Conservation (phyloP, 2,797 vertebrate species). For the Urosaurus nigricauda region DNA sequence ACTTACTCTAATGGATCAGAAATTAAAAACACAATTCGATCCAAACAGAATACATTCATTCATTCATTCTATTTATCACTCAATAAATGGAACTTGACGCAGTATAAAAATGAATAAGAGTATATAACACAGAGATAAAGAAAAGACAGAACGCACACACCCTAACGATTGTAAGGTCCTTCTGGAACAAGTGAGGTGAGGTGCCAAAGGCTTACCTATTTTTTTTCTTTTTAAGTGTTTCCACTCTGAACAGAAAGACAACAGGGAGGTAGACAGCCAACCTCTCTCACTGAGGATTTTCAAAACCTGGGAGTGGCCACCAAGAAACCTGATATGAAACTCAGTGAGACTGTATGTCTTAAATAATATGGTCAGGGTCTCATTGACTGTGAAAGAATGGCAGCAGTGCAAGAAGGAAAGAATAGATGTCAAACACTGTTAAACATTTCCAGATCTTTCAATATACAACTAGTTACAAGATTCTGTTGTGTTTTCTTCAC, state of each 20-base stretch:
- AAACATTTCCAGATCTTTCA: not conserved
- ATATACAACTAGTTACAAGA: not conserved
- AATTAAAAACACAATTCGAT: too few species aligned
- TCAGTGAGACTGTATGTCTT: not conserved
- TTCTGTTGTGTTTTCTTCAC: not conserved
- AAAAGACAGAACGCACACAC: too few species aligned
- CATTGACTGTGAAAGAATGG: not conserved
- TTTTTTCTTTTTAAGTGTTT: not conserved
- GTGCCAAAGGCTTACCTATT: not conserved
- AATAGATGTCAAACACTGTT: too few species aligned
- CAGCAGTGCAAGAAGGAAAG: too few species aligned
- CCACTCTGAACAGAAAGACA: not conserved
- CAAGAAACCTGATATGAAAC: not conserved
- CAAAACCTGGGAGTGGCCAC: too few species aligned
- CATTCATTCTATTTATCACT: not conserved
- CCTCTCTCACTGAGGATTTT: not conserved
- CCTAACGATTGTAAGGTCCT: too few species aligned
- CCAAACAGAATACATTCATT: too few species aligned
- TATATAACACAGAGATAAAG: too few species aligned
- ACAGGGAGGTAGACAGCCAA: not conserved
- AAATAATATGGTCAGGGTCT: not conserved
- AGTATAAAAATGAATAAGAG: not conserved
- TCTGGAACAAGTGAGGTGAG: not conserved
- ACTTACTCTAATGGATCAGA: too few species aligned
- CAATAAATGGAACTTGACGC: too few species aligned